These are phyloP conservation scores for Zaprionus bogoriensis DNA, from an alignment of 2,888 invertebrate species.

Conservation along the genomic window DNA sequence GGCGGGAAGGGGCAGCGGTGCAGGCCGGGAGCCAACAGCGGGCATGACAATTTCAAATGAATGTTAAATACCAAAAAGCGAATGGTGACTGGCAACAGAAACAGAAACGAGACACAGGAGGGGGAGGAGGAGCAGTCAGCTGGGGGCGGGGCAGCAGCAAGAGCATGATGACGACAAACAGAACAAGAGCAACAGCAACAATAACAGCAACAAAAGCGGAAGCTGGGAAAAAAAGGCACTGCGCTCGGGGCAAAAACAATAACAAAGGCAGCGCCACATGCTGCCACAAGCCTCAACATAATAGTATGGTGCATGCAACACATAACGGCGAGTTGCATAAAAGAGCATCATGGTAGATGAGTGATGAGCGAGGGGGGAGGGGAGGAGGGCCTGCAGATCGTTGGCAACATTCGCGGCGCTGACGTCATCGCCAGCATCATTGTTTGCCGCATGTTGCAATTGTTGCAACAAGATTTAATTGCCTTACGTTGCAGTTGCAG, in stretches of 20 bases:
- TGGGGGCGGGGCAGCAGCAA: neutral
- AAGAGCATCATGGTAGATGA: slow-evolving; percentile 31
- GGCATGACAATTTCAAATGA: slow-evolving; percentile 74
- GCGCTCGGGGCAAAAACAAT: slow-evolving; percentile 45
- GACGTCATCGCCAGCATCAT: slow-evolving; percentile 14
- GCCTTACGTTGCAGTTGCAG: slow-evolving; percentile 42
- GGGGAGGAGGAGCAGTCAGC: slow-evolving; percentile 35
- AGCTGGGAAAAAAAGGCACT: slow-evolving; percentile 35
- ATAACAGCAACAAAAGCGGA: slow-evolving; percentile 27
- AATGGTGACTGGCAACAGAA: slow-evolving; percentile 36
- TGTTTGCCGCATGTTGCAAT: slow-evolving; percentile 22
- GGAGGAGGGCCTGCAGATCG: neutral
- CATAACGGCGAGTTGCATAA: slow-evolving; percentile 52
- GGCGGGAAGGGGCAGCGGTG: neutral
- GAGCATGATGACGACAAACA: slow-evolving; percentile 34
- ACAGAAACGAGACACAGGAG: slow-evolving; percentile 23
- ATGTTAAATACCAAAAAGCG: slow-evolving; percentile 68
- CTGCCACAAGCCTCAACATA: slow-evolving; percentile 57
- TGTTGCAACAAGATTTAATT: slow-evolving; percentile 49
- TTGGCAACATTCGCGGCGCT: neutral
- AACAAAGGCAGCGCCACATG: slow-evolving; percentile 57
- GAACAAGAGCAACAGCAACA: slow-evolving; percentile 33
- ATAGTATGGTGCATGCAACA: slow-evolving; percentile 40
- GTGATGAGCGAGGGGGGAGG: neutral
- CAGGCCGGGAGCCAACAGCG: slow-evolving; percentile 42